Base-by-base conservation (phyloP, 2,113 vertebrate species). In the Colistium nudipinnis region DNA sequence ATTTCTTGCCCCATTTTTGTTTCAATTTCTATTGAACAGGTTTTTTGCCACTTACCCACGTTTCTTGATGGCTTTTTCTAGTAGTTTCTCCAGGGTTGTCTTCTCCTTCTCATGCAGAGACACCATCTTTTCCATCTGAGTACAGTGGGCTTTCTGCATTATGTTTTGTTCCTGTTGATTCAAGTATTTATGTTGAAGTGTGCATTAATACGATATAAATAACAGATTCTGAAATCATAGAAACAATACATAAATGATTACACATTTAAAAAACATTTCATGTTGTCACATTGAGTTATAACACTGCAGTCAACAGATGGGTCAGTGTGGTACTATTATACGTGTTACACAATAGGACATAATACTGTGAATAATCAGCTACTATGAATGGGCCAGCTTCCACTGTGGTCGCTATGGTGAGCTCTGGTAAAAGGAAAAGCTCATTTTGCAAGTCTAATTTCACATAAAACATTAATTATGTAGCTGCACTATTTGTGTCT, bases 41-140 rank as follows among this genome's bases (percentile, higher is more conserved):
- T 16, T 47, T 41, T n/a, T 6, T 7, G 11, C 6, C 1, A 22
- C 30, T 92, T 93, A 98, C 98, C 98, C 98, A 45, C 94, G 95
- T 85, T 99, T 99, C 91, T 98, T 98, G 82, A 98, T 94, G 45
- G 97, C 95, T 82, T 99, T 99, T 86, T 99, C 97, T 76, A 99
- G 83, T 62, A 94, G 94, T 82, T 98, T 99, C 88, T 98, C 97
- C 4, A 95, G 91, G 11, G 89, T 93, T 0, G 91, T 90, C 69
- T 98, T 99, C 73, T 99, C 97, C 82, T 98, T 99, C 70, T 98
- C 97, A 22, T 97, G 96, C 6, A 94, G 94, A 12, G 96, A 95
- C 86, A 98, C 95, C 62, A 99, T 90, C 91, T 99, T 99, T 88
- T 99, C 98, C 86, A 97, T 95, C 80, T 97, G 98, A 3, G 93